Evolutionary conservation across 2,113 vertebrate species (phyloP).

Genomic region (Elephantulus edwardii): DNA sequence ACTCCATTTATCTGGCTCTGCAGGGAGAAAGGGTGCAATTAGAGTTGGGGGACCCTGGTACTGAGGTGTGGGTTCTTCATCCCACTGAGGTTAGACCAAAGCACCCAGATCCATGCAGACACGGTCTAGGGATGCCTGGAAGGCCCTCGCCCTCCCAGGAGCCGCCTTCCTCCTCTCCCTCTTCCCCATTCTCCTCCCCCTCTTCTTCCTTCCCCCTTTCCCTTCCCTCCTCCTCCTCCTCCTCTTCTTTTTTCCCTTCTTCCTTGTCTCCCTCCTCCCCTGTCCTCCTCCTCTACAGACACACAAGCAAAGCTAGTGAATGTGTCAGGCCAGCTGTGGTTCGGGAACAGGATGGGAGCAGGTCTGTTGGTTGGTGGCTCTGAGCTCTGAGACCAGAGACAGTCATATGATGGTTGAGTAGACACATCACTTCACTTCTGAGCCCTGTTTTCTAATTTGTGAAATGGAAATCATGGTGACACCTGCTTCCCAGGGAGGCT

Average conservation of each 20-base stretch:
- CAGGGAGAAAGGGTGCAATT: background rate
- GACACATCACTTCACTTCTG: background rate
- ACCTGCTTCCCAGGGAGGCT: background rate
- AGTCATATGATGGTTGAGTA: too few species aligned
- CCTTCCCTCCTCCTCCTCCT: background rate
- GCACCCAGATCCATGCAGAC: rapidly evolving
- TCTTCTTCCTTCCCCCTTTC: background rate
- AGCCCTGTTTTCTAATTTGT: background rate
- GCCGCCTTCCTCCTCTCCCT: too few species aligned
- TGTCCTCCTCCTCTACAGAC: background rate
- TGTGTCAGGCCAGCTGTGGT: background rate
- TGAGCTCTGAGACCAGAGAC: background rate
- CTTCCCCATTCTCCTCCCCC: background rate
- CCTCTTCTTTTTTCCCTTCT: too few species aligned
- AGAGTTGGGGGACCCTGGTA: background rate
- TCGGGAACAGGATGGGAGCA: too few species aligned
- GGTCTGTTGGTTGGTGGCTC: background rate
- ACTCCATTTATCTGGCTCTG: conserved; percentile 87
- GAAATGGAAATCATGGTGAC: background rate
- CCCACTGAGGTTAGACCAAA: background rate
- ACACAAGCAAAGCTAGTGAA: background rate
- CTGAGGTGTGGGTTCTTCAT: rapidly evolving
- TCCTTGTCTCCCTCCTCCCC: background rate
- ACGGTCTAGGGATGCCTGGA: background rate
- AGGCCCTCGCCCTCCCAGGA: background rate